These are phyloP conservation scores for Forbesichthys agassizii DNA, from an alignment of 2,113 vertebrate species.

Conservation along the genomic window DNA sequence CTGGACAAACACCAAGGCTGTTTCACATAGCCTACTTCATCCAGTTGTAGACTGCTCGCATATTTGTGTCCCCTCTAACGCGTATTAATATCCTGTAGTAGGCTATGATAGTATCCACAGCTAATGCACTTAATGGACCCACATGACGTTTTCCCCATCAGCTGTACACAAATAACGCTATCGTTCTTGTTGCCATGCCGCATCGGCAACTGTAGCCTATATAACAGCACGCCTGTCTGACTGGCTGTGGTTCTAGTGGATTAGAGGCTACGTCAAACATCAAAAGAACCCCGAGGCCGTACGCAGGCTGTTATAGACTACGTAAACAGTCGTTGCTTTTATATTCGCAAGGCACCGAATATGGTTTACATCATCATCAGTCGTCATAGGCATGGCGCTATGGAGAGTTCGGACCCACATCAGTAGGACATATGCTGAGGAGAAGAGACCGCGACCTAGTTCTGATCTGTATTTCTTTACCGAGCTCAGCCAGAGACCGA, in stretches of 20 bases:
- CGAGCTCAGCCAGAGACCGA: conserved; percentile 16
- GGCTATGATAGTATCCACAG: too few species aligned
- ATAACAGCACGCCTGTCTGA: not conserved
- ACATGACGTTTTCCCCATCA: too few species aligned
- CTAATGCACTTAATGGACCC: too few species aligned
- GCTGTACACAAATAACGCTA: too few species aligned
- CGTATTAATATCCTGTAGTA: too few species aligned
- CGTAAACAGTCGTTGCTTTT: not conserved
- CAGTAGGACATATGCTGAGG: conserved; percentile 42
- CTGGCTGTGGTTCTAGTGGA: not conserved
- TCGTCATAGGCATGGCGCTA: not conserved
- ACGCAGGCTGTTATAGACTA: not conserved
- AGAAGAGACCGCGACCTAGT: conserved; percentile 1
- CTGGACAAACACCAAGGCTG: too few species aligned
- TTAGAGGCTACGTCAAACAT: not conserved
- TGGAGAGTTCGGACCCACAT: conserved; percentile 17
- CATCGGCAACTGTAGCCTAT: not conserved
- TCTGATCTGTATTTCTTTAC: conserved; percentile 10
- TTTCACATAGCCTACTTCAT: too few species aligned
- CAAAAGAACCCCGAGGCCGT: not conserved
- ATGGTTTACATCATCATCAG: not conserved
- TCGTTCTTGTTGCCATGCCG: too few species aligned
- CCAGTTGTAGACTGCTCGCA: too few species aligned
- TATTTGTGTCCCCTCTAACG: too few species aligned
- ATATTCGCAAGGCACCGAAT: not conserved